A percentile compares a stretch with the other conserved stretches of the same genome.
Evolutionary conservation across 2,113 vertebrate genomes (phyloP).

Genomic region (Oreotragus oreotragus): DNA sequence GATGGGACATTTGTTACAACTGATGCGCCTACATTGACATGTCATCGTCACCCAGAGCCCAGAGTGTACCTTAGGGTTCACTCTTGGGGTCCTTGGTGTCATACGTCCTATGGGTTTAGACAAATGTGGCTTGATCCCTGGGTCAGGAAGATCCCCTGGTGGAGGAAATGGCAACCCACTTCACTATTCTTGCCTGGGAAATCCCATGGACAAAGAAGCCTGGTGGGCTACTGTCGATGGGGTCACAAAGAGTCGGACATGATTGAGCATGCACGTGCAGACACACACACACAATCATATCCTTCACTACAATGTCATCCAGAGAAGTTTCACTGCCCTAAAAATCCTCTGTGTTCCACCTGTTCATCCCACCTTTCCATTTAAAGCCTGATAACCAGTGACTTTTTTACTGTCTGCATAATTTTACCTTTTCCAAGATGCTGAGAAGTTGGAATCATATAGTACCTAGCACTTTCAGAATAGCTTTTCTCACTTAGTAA

Average conservation of each 20-base stretch:
- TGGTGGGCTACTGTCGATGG: background rate
- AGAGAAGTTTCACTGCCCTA: background rate
- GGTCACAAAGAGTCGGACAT: background rate
- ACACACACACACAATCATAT: background rate
- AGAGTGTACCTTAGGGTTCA: background rate
- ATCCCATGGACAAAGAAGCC: background rate
- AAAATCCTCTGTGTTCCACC: background rate
- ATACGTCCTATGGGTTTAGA: background rate
- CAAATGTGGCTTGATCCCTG: background rate
- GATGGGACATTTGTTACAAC: background rate
- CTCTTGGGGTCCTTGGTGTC: background rate
- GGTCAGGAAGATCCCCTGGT: background rate
- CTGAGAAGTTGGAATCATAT: background rate
- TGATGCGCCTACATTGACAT: background rate
- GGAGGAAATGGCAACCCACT: no score
- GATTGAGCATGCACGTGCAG: rapidly evolving
- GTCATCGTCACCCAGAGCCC: background rate
- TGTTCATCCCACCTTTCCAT: background rate
- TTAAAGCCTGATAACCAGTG: background rate
- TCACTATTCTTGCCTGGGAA: background rate
- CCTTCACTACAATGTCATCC: background rate
- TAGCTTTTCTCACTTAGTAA: background rate
- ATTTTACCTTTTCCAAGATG: background rate
- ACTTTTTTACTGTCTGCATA: background rate
- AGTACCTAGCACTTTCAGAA: background rate